phyloP scores from a whole-genome alignment of 2,113 vertebrate genomes.

The Amphiprion ocellaris region DNA sequence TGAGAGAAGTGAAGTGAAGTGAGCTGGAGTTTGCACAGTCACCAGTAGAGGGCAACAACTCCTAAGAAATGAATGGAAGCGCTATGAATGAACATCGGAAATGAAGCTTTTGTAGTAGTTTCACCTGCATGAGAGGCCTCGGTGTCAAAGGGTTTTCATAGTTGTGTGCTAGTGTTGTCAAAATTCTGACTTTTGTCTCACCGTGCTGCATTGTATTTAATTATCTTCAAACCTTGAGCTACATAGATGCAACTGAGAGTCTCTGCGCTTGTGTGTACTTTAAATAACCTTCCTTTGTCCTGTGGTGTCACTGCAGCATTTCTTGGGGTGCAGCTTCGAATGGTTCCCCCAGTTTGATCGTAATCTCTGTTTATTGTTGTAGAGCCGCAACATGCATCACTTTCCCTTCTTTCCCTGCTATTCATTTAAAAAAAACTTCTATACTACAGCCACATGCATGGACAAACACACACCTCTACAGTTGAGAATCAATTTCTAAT shows the following conservation, averaged over 20 bases:
- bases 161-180: conserved; percentile 8
- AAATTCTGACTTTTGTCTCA: background rate
- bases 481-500: background rate
- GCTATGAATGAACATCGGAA: conserved; percentile 50
- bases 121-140: conserved; percentile 49
- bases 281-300: background rate
- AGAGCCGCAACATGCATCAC: background rate
- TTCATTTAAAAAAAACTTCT: background rate
- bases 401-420: background rate
- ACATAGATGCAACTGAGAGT: background rate
- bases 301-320: conserved; percentile 26
- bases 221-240: conserved; percentile 10
- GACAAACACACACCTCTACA: background rate
- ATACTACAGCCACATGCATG: background rate
- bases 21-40: conserved; percentile 42
- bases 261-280: background rate
- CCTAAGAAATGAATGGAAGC: conserved; percentile 67
- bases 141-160: conserved; percentile 41
- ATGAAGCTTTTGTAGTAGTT: conserved; percentile 56
- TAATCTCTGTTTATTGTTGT: background rate
- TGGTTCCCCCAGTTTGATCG: background rate
- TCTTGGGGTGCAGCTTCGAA: background rate
- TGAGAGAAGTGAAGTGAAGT: background rate
- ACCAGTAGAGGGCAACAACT: conserved; percentile 82
- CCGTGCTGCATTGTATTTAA: background rate